Evolutionary conservation across 2,888 invertebrate genomes (phyloP), one percentile per base, ranked within the genome.

Genomic region (Lobophora halterata): DNA sequence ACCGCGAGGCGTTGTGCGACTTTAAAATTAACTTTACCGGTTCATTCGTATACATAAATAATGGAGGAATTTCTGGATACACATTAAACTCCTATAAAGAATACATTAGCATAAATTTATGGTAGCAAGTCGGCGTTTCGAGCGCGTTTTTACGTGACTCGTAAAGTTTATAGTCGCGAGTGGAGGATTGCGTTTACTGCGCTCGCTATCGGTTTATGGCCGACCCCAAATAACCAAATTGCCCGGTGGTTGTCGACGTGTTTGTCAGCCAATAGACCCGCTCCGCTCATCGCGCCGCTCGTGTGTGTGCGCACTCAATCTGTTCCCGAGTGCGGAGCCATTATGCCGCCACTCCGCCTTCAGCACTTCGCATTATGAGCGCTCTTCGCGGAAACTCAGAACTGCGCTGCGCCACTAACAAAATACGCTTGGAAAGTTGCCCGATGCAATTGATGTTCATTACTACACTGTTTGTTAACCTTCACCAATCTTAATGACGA

Each of bases 51-150:
- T 79, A 83, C 82, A 85, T 86, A 86, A 87, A 87, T 86, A 87
- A 85, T 82, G 81, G 78, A 71, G 79, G 86, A 82, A 87, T 87
- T 86, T 82, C 81, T 81, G 85, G 83, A 87, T 86, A 83, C 83
- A 80, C 86, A 87, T 86, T 86, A 86, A 87, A 86, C 81, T 86
- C 82, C 86, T 85, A 87, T 87, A 87, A 85, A 86, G 87, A 87
- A 87, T 87, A 86, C 86, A 87, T 87, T 87, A 87, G 85, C 87
- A 87, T 87, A 85, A 87, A 87, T 87, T 87, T 86, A 87, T 83
- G 82, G 85, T 75, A 80, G 86, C 80, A 71, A 81, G 80, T 81
- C 79, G 82, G 77, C 80, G 80, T 81, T 82, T 77, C 76, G 80
- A 83, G 80, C 83, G 82, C 82, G 86, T 86, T 87, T 87, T 87